Percentiles rank a stretch among this genome's conserved stretches.
Conservation (phyloP, 2,797 vertebrate genomes). For the Arnoldichthys spilopterus region DNA sequence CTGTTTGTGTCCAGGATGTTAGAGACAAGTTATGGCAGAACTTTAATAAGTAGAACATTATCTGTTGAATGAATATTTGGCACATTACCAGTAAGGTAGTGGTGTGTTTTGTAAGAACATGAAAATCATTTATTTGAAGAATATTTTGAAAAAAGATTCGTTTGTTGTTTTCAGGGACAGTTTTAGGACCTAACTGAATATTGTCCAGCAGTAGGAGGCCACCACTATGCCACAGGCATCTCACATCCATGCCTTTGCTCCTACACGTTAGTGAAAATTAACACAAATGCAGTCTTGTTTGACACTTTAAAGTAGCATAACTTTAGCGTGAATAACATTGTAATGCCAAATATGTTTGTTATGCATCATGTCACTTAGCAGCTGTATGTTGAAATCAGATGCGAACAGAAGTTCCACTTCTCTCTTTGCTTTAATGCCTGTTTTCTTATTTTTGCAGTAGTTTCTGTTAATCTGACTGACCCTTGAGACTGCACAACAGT, state of each 20-base stretch:
- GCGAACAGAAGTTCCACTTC: neutral
- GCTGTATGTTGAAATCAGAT: slow-evolving; percentile 9
- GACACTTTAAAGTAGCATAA: neutral
- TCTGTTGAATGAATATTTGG: neutral
- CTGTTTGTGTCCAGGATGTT: neutral
- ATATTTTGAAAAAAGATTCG: slow-evolving; percentile 18
- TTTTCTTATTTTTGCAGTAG: slow-evolving; percentile 11
- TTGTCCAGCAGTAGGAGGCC: neutral
- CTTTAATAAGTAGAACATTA: neutral
- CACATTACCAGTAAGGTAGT: neutral
- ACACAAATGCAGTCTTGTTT: neutral
- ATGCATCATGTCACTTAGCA: neutral
- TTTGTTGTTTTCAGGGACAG: slow-evolving; percentile 22
- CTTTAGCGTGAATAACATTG: neutral
- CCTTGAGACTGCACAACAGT: slow-evolving; percentile 34
- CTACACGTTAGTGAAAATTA: neutral
- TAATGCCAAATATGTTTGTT: neutral
- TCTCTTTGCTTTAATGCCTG: slow-evolving; percentile 8
- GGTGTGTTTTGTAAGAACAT: neutral
- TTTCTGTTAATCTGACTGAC: slow-evolving; percentile 17
- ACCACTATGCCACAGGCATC: neutral
- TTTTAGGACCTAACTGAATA: slow-evolving; percentile 5
- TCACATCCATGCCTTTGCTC: neutral
- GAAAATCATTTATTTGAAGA: neutral
- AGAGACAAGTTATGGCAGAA: neutral